These are phyloP conservation scores for Puntigrus tetrazona DNA, from an alignment of 2,113 vertebrate species.

Conservation along the genomic window DNA sequence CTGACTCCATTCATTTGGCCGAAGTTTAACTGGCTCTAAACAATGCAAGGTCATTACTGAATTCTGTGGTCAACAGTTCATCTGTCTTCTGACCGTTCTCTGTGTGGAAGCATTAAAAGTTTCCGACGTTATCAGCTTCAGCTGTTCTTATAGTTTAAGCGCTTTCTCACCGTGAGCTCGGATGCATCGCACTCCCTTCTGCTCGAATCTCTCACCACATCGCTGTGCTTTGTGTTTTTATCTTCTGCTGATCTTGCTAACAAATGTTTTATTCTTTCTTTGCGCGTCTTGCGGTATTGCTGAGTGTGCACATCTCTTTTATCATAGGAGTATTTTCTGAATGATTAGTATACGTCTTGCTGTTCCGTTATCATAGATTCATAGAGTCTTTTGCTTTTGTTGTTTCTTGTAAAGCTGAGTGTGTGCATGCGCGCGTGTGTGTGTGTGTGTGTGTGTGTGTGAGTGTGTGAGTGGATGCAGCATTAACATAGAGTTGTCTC, in stretches of 20 bases:
- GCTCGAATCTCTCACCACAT: background rate
- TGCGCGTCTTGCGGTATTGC: background rate
- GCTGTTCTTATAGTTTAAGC: background rate
- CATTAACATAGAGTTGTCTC: constrained; percentile 61
- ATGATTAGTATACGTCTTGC: background rate
- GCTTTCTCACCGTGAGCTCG: background rate
- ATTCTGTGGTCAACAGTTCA: constrained; percentile 33
- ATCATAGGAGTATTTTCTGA: background rate
- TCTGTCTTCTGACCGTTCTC: background rate
- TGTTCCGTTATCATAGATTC: background rate
- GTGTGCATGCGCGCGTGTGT: background rate
- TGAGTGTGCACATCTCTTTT: background rate
- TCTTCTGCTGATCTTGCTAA: constrained; percentile 27
- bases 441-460: background rate
- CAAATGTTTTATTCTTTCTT: constrained; percentile 29
- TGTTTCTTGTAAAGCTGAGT: background rate
- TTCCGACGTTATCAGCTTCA: background rate
- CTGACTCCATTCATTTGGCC: background rate
- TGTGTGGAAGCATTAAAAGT: background rate
- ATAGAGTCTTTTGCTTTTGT: background rate
- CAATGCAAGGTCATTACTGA: background rate
- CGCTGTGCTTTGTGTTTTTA: constrained; percentile 19
- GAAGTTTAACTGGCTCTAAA: background rate
- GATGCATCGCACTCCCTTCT: background rate
- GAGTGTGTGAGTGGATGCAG: constrained; percentile 50